phyloP scores from a whole-genome alignment of 1,140 invertebrate genomes.

The Meloidogyne hapla region DNA sequence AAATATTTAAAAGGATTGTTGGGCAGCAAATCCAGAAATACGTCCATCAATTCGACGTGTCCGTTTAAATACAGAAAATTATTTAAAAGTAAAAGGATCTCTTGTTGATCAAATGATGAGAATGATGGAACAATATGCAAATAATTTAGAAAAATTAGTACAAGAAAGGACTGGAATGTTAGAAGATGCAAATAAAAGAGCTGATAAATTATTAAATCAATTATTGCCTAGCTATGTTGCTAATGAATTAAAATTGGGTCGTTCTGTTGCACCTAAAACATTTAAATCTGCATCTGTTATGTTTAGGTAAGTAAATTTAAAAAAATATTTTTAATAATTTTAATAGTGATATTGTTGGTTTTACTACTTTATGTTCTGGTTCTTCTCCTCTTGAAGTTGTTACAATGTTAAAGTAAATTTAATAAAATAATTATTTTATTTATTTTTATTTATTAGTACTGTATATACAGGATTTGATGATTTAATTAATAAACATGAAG shows the following conservation, averaged over 20 bases:
- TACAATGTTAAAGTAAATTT: constrained; percentile 48
- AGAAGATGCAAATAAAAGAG: constrained; percentile 61
- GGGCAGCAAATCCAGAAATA: constrained; percentile 61
- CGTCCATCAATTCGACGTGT: constrained; percentile 58
- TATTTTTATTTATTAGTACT: constrained; percentile 52
- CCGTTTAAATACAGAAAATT: constrained; percentile 60
- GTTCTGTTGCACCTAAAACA: constrained; percentile 57
- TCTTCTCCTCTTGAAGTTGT: constrained; percentile 65
- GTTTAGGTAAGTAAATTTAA: constrained; percentile 69
- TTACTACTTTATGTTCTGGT: constrained; percentile 70
- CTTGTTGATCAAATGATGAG: constrained; percentile 64
- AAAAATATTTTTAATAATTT: not conserved
- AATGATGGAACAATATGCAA: constrained; percentile 78
- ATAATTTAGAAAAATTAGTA: constrained; percentile 85
- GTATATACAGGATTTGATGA: constrained; percentile 65
- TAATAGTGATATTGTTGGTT: constrained; percentile 81
- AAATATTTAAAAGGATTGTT: constrained; percentile 55
- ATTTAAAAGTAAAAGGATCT: constrained; percentile 62
- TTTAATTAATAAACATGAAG: constrained; percentile 61
- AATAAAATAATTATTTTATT: constrained; percentile 55
- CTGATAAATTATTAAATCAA: constrained; percentile 61
- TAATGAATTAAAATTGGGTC: constrained; percentile 60
- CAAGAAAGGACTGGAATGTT: constrained; percentile 79
- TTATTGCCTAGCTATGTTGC: constrained; percentile 58
- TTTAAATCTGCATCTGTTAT: constrained; percentile 75